A percentile compares a stretch with the other conserved stretches of the same genome.
Evolutionary conservation across 2,113 vertebrate species (phyloP).

Genomic region (Thomomys bottae): DNA sequence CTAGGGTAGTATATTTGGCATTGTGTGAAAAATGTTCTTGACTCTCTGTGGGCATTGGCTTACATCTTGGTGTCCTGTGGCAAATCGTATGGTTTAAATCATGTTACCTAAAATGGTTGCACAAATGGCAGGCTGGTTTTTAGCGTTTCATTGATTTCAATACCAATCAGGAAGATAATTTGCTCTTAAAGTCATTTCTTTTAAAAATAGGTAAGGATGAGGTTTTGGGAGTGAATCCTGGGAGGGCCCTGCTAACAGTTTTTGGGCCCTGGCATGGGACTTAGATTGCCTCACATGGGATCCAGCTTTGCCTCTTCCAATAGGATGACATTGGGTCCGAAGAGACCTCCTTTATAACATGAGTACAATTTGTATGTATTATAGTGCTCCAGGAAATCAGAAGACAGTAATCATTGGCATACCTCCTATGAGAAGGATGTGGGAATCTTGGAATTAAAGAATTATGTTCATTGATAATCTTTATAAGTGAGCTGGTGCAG

Average conservation of each 20-base stretch:
- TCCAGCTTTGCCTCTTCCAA: neutral
- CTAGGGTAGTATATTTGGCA: neutral
- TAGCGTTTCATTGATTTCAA: constrained; percentile 53
- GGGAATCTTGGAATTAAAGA: neutral
- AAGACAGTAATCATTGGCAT: neutral
- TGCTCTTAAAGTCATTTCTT: constrained; percentile 15
- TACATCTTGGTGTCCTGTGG: neutral
- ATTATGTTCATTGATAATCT: neutral
- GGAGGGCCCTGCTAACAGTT: neutral
- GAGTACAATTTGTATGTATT: neutral
- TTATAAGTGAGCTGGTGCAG: constrained; percentile 34
- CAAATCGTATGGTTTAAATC: neutral
- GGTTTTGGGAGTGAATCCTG: neutral
- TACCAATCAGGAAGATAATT: constrained; percentile 50
- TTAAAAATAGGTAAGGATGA: constrained; percentile 23
- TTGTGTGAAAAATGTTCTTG: neutral
- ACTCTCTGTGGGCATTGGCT: neutral
- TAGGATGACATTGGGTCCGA: neutral
- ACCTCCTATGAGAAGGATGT: neutral
- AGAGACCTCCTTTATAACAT: neutral
- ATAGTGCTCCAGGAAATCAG: neutral
- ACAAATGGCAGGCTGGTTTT: constrained; percentile 22
- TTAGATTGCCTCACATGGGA: neutral
- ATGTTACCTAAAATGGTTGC: neutral
- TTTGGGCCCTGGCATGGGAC: neutral